Conservation (phyloP, 2,113 vertebrate species). For the Alces alces region DNA sequence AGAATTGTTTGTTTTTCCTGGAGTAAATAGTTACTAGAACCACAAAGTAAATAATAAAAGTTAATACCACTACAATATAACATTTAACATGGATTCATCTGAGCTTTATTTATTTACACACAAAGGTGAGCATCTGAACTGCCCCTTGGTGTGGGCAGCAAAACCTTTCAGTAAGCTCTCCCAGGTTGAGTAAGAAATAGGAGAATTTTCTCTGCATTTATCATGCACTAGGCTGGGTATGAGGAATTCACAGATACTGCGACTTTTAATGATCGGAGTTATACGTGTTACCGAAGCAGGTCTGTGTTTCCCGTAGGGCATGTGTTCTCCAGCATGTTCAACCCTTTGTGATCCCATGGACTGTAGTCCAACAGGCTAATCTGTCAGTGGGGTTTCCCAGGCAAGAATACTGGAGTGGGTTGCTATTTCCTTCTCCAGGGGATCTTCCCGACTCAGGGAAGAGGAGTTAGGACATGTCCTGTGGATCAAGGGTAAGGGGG, state of each 20-base stretch:
- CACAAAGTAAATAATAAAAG: neutral
- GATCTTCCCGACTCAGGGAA: neutral
- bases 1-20: neutral
- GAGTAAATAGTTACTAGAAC: neutral
- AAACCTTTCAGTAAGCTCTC: neutral
- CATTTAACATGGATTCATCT: neutral
- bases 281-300: neutral
- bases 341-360: neutral
- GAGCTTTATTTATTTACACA: neutral
- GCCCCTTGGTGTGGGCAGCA: neutral
- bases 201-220: neutral
- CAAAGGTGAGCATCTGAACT: neutral
- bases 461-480: neutral
- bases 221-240: neutral
- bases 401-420: neutral
- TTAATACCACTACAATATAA: neutral
- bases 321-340: neutral
- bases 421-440: neutral
- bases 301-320: accelerated
- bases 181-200: neutral
- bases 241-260: neutral
- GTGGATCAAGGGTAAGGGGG: neutral
- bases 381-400: neutral
- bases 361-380: neutral
- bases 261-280: neutral